Evolutionary conservation across 2,113 vertebrate genomes (phyloP), one percentile per base, ranked within the genome.

Genomic region (Pardalotus punctatus): DNA sequence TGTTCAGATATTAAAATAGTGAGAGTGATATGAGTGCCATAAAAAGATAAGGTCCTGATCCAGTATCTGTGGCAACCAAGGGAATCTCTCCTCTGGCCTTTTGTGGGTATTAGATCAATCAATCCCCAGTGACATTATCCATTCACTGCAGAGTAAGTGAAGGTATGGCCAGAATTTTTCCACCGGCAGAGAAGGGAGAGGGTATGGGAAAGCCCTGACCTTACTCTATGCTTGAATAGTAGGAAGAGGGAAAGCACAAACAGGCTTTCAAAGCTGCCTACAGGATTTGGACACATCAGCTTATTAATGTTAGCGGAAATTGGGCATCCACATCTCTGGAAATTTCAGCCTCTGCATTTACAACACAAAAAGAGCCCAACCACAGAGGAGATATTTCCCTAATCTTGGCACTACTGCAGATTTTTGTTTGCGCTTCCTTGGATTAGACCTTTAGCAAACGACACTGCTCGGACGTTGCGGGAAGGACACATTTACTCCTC

Each of bases 41-140:
- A 96, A 96, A 96, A 95, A 97, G 91, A 96, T 97, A 97, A 92
- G 95, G 96, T 97, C 96, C 94, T 95, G 95, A 97, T 97, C 96
- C 95, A 97, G 96, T 97, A 97, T 97, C 96, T 97, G 96, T 95
- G 96, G 96, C 96, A 97, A 97, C 96, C 96, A 92, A 95, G 96
- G 95, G 96, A 97, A 97, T 97, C 96, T 97, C 94, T 97, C 91
- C 95, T 96, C 96, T 96, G 88, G 91, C 88, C 96, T 96, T 97
- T 97, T 97, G 95, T 97, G 96, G 83, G 95, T 97, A 95, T 97
- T 97, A 97, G 96, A 97, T 97, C 96, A 97, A 97, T 97, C 96
- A 97, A 96, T 96, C 96, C 95, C 94, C 88, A 94, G 96, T 97
- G 96, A 97, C 96, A 97, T 96, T 97, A 97, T 94, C 96, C 96